Conservation (phyloP, 2,888 invertebrate species). For the Pristionchus exspectatus region DNA sequence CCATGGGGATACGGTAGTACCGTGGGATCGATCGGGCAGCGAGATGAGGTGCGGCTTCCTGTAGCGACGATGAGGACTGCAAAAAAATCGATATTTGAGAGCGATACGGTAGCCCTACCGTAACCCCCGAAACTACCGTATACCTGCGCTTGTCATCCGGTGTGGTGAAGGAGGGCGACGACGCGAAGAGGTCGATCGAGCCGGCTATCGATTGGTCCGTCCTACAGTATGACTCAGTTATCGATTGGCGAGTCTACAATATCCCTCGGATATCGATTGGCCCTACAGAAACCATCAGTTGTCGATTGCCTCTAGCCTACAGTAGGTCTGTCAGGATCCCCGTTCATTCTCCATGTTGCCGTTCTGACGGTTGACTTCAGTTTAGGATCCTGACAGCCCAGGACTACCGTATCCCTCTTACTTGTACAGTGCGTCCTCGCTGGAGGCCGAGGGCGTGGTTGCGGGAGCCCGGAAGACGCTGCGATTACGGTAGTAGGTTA, state of each 20-base stretch:
- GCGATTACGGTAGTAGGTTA: background rate
- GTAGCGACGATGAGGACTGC: slow-evolving; percentile 19
- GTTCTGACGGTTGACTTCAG: too few species aligned
- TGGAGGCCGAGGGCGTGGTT: background rate
- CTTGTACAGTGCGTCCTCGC: background rate
- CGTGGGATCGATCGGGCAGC: background rate
- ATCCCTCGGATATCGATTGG: background rate
- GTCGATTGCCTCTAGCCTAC: too few species aligned
- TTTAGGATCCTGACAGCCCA: too few species aligned
- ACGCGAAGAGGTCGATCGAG: background rate
- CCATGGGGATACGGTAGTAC: background rate
- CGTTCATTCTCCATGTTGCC: too few species aligned
- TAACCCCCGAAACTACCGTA: background rate
- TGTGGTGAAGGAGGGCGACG: slow-evolving; percentile 32
- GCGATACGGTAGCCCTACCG: background rate
- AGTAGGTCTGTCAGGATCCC: too few species aligned
- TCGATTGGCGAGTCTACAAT: background rate
- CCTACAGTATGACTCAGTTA: background rate
- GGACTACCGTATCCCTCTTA: background rate
- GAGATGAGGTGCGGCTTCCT: background rate
- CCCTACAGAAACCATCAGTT: too few species aligned
- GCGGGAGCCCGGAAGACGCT: background rate
- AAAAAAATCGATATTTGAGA: slow-evolving; percentile 1
- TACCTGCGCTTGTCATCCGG: slow-evolving; percentile 37
- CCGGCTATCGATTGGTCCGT: slow-evolving; percentile 24